These are phyloP conservation scores for Dasyornis broadbenti DNA, from an alignment of 2,113 vertebrate genomes.

Conservation along the genomic window DNA sequence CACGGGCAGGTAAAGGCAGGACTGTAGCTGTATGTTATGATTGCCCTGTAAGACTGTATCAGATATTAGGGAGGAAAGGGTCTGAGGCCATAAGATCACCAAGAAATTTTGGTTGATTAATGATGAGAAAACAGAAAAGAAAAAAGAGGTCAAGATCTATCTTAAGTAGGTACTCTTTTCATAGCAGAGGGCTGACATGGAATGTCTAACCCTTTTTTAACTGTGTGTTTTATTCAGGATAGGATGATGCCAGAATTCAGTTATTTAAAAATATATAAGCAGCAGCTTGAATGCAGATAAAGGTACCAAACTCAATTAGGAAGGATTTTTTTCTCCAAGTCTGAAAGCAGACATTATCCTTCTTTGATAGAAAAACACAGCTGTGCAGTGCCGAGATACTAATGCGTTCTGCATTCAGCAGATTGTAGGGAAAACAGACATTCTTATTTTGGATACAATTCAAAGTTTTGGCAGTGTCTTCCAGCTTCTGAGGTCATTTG, in stretches of 20 bases:
- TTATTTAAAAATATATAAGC: conserved; percentile 42
- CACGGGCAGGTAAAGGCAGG: neutral
- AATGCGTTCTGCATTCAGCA: conserved; percentile 39
- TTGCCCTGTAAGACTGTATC: neutral
- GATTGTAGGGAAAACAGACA: conserved; percentile 38
- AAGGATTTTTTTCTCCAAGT: conserved; percentile 4
- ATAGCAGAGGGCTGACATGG: neutral
- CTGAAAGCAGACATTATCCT: conserved; percentile 35
- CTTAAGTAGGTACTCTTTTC: neutral
- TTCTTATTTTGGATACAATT: conserved; percentile 52
- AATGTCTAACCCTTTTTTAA: neutral
- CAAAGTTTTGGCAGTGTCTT: conserved; percentile 35
- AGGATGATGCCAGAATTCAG: neutral
- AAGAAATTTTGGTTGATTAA: neutral
- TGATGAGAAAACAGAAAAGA: neutral
- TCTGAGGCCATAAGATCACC: neutral
- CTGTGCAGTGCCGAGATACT: conserved; percentile 37
- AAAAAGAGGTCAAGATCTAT: neutral
- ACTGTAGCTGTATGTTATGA: neutral
- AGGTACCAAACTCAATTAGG: conserved; percentile 40
- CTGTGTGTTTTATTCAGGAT: neutral
- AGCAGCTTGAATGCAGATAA: conserved; percentile 49
- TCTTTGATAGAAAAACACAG: conserved; percentile 37
- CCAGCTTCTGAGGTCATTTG: conserved; percentile 49
- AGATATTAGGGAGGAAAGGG: neutral